phyloP scores from a whole-genome alignment of 2,113 vertebrate species.

The Psilopsiagon aymara region DNA sequence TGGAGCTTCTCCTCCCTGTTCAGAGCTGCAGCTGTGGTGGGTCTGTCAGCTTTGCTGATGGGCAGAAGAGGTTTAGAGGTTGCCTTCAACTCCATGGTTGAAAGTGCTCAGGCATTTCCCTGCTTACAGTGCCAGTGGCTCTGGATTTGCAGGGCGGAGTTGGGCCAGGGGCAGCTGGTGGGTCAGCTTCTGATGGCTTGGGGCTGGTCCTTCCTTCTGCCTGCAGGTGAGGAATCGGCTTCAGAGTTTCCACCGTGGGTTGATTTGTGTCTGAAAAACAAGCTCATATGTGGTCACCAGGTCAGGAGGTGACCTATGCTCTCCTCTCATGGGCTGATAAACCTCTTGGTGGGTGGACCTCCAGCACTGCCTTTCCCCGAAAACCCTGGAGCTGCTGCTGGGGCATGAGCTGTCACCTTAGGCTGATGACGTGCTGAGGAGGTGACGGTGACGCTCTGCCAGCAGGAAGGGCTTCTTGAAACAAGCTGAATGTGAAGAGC shows the following conservation, averaged over 20 bases:
- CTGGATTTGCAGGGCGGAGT: not conserved
- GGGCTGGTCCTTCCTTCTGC: not conserved
- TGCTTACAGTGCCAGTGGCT: not conserved
- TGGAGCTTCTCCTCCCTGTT: not conserved
- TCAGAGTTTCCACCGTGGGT: not conserved
- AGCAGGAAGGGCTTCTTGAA: not conserved
- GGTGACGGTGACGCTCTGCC: not conserved
- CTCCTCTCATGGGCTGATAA: not conserved
- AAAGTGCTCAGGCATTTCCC: not conserved
- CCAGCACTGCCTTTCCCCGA: not conserved
- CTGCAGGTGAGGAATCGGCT: fast-evolving
- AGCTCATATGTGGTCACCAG: not conserved
- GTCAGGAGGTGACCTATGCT: not conserved
- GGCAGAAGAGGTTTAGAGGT: not conserved
- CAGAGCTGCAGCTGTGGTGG: not conserved
- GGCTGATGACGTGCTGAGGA: not conserved
- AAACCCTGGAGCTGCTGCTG: not conserved
- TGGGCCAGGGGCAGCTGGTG: not conserved
- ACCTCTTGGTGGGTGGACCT: not conserved
- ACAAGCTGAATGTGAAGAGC: fast-evolving
- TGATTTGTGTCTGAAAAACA: not conserved
- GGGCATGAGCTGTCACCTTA: fast-evolving
- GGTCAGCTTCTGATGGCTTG: not conserved
- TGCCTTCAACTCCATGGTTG: not conserved
- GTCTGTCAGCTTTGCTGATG: not conserved